Percentiles rank a stretch among this genome's conserved stretches.
phyloP scores from a whole-genome alignment of 1,140 invertebrate species.

The Drosophila miranda region DNA sequence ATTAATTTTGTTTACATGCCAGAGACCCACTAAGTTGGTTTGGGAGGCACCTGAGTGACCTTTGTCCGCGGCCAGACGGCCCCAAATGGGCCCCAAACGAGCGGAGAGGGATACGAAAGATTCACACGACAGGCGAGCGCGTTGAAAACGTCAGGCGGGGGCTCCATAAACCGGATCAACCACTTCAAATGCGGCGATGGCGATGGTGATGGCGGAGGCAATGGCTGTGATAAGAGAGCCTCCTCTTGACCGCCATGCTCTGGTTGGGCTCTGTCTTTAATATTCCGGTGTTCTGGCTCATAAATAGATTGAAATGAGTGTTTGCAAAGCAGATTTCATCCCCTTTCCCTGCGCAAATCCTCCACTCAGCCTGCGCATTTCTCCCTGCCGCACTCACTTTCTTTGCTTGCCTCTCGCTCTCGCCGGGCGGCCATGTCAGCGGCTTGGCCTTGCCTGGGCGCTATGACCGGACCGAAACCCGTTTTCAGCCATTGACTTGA shows the following conservation, averaged over 20 bases:
- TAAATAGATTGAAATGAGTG: conserved; percentile 62
- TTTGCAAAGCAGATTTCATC: conserved; percentile 49
- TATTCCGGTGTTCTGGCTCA: conserved; percentile 33
- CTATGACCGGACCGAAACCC: conserved; percentile 15
- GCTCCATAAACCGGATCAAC: conserved; percentile 70
- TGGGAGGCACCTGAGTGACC: conserved; percentile 26
- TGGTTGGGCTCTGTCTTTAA: conserved; percentile 28
- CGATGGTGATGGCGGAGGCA: conserved; percentile 61
- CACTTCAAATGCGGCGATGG: conserved; percentile 48
- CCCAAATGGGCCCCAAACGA: conserved; percentile 27
- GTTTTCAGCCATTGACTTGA: conserved; percentile 58
- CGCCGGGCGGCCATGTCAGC: conserved; percentile 1
- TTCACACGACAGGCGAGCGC: conserved; percentile 34
- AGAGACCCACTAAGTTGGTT: conserved; percentile 9
- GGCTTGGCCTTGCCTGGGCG: conserved; percentile 4
- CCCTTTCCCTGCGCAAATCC: conserved; percentile 37
- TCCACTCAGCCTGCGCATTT: conserved; percentile 33
- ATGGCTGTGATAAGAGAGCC: conserved; percentile 73
- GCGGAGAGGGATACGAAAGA: conserved; percentile 28
- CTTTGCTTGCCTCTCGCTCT: conserved; percentile 21
- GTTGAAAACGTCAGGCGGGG: conserved; percentile 28
- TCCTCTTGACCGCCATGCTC: conserved; percentile 55
- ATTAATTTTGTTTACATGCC: conserved; percentile 23
- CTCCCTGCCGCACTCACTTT: conserved; percentile 12
- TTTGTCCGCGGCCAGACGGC: conserved; percentile 13